These are phyloP conservation scores for Romanogobio albipinnatus DNA, from an alignment of 2,113 vertebrate species.

Conservation along the genomic window DNA sequence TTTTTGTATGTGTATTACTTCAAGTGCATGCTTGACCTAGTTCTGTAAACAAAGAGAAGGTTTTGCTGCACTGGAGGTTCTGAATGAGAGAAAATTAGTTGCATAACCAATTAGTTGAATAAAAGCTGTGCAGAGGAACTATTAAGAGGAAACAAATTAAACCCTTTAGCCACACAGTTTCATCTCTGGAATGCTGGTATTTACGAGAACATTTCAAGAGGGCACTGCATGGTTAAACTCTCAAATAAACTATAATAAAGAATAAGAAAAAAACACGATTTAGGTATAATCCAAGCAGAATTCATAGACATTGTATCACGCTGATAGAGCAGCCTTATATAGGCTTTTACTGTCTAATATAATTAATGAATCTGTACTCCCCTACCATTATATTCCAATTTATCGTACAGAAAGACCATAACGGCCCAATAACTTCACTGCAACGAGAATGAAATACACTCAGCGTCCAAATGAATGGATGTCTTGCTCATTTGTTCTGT, in stretches of 20 bases:
- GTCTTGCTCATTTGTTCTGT: conserved; percentile 37
- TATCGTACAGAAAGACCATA: conserved; percentile 48
- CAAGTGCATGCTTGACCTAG: conserved; percentile 38
- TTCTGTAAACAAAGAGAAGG: conserved; percentile 44
- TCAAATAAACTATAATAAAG: background rate
- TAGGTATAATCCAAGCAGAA: conserved; percentile 16
- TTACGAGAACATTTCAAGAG: conserved; percentile 28
- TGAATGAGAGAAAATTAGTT: conserved; percentile 44
- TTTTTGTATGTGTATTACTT: conserved; percentile 19
- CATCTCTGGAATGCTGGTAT: background rate
- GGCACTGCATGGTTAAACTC: conserved; percentile 9
- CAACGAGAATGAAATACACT: conserved; percentile 51
- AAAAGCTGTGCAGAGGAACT: conserved; percentile 12
- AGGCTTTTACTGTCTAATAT: conserved; percentile 48
- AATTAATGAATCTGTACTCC: conserved; percentile 57
- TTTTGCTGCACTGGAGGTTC: conserved; percentile 24
- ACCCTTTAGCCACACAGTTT: conserved; percentile 22
- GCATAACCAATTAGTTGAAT: conserved; percentile 43
- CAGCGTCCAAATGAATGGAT: conserved; percentile 40
- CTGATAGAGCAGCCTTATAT: conserved; percentile 50
- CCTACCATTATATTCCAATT: conserved; percentile 59
- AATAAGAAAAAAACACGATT: background rate
- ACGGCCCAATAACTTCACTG: conserved; percentile 48
- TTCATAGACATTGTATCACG: conserved; percentile 43
- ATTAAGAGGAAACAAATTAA: conserved; percentile 3